Conservation (phyloP, 2,113 vertebrate species). For the Lepidiolamprologus cunningtoni region DNA sequence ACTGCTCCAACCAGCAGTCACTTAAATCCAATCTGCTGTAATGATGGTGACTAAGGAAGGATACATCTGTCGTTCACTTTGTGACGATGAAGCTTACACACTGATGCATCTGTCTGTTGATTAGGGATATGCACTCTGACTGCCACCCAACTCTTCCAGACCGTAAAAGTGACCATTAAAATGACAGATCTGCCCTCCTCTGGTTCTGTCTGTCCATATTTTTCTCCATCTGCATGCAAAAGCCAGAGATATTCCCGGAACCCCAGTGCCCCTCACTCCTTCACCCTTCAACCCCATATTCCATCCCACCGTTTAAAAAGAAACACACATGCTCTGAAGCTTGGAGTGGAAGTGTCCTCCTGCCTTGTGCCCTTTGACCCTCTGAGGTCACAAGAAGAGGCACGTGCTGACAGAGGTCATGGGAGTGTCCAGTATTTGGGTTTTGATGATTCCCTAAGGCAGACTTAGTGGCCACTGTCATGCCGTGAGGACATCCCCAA, state of each 20-base stretch:
- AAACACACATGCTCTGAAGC: not conserved
- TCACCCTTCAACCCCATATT: not conserved
- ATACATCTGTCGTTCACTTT: constrained; percentile 38
- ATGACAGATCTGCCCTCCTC: constrained; percentile 39
- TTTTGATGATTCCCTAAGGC: constrained; percentile 22
- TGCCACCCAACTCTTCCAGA: constrained; percentile 26
- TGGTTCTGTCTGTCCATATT: not conserved
- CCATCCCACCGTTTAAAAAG: not conserved
- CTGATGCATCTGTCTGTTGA: constrained; percentile 28
- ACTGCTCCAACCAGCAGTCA: not conserved
- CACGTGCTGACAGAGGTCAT: constrained; percentile 56
- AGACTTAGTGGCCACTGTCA: constrained; percentile 17
- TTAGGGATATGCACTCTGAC: constrained; percentile 4
- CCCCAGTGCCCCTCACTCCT: not conserved
- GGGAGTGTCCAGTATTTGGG: constrained; percentile 35
- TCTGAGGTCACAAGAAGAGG: constrained; percentile 31
- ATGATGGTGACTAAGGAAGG: not conserved
- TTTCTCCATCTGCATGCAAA: not conserved
- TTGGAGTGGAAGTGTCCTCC: constrained; percentile 33
- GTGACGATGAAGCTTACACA: constrained; percentile 20
- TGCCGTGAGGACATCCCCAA: not conserved
- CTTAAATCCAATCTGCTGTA: not conserved
- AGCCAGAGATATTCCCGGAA: constrained; percentile 4
- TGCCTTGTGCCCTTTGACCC: constrained; percentile 31
- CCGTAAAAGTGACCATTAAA: constrained; percentile 63